Conservation (phyloP, 2,888 invertebrate genomes). For the Lycia hirtaria region DNA sequence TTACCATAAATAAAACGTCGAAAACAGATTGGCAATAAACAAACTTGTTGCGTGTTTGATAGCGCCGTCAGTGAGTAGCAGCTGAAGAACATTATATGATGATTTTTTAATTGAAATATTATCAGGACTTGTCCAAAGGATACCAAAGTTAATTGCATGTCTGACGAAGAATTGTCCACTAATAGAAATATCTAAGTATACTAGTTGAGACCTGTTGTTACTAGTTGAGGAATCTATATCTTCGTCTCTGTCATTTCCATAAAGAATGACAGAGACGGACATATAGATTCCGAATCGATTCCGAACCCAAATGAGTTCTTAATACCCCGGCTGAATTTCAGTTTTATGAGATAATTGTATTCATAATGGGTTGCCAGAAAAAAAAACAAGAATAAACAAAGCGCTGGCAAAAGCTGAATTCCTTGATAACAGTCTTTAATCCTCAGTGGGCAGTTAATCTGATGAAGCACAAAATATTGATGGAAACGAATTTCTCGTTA, state of each 20-base stretch:
- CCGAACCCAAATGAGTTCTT: not conserved
- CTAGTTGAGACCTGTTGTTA: too few species aligned
- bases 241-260: too few species aligned
- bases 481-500: constrained; percentile 65
- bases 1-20: constrained; percentile 66
- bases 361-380: not conserved
- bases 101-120: constrained; percentile 20
- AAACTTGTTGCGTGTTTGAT: constrained; percentile 60
- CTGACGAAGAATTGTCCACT: not conserved
- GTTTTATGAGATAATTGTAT: not conserved
- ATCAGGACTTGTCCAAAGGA: not conserved
- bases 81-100: constrained; percentile 27
- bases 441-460: constrained; percentile 55
- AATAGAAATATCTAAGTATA: too few species aligned
- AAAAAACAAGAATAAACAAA: constrained; percentile 16
- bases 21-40: constrained; percentile 76
- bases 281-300: too few species aligned
- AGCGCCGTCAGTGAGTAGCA: constrained; percentile 55
- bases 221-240: too few species aligned
- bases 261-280: too few species aligned
- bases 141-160: too few species aligned
- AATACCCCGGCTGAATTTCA: not conserved
- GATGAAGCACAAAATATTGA: constrained; percentile 69
- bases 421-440: constrained; percentile 29
- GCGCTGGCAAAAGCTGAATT: not conserved